Percentiles rank a stretch among this genome's conserved stretches.
Evolutionary conservation across 2,797 vertebrate genomes (phyloP).

Genomic region (Thamnophis elegans): DNA sequence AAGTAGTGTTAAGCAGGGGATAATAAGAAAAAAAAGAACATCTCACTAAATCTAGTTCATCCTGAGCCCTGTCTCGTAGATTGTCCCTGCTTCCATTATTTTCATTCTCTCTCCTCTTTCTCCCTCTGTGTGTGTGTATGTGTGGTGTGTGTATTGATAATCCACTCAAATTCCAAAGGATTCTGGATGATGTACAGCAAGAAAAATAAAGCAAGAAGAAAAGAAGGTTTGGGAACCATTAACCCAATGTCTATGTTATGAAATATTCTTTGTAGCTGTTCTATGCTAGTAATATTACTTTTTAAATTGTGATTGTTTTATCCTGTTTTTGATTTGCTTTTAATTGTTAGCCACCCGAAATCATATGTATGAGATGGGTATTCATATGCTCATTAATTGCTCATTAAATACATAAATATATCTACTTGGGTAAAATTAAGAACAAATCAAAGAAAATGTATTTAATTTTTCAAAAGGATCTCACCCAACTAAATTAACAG

Average conservation of each 20-base stretch:
- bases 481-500: not conserved
- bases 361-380: not conserved
- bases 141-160: not conserved
- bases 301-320: not conserved
- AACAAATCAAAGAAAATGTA: slow-evolving; percentile 19
- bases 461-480: not conserved
- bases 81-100: not conserved
- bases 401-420: not conserved
- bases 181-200: not conserved
- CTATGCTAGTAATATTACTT: not conserved
- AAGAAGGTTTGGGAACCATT: not conserved
- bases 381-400: not conserved
- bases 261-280: not conserved
- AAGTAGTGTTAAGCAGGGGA: not conserved
- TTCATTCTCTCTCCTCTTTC: too few species aligned
- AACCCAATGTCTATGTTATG: not conserved
- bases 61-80: not conserved
- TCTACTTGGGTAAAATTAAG: not conserved
- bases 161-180: not conserved
- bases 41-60: not conserved
- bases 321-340: not conserved
- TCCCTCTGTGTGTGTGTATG: not conserved
- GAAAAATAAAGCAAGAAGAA: not conserved
- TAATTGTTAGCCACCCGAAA: not conserved
- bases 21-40: not conserved